phyloP scores from a whole-genome alignment of 2,113 vertebrate genomes.

The Oncorhynchus kisutch region DNA sequence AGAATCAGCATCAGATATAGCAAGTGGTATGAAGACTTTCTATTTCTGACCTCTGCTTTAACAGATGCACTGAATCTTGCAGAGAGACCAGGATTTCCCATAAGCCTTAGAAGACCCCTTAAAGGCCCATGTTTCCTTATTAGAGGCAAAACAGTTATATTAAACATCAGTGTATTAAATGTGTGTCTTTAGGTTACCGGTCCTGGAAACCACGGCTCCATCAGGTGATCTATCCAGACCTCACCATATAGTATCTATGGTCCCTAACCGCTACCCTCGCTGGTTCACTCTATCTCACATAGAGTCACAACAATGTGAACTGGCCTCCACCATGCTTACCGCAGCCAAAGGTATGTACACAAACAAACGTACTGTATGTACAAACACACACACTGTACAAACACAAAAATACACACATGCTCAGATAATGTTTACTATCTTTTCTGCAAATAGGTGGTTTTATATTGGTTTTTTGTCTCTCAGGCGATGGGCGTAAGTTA shows the following conservation, averaged over 20 bases:
- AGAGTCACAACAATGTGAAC: slow-evolving; percentile 82
- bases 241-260: slow-evolving; percentile 86
- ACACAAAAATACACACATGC: not conserved
- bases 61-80: not conserved
- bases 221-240: slow-evolving; percentile 82
- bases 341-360: slow-evolving; percentile 79
- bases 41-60: no score
- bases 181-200: slow-evolving; percentile 75
- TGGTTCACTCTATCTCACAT: slow-evolving; percentile 87
- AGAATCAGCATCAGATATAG: not conserved
- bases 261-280: slow-evolving; percentile 85
- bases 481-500: slow-evolving; percentile 84
- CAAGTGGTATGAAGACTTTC: no score
- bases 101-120: no score
- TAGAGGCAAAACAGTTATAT: no score
- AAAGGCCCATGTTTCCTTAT: no score
- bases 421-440: not conserved
- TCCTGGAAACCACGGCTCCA: slow-evolving; percentile 85
- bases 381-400: not conserved
- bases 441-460: not conserved
- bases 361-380: not conserved
- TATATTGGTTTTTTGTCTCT: slow-evolving; percentile 21
- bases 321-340: slow-evolving; percentile 83
- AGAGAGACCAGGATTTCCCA: not conserved
- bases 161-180: not conserved